Conservation (phyloP, 2,888 invertebrate species). For the Phyllotreta striolata region DNA sequence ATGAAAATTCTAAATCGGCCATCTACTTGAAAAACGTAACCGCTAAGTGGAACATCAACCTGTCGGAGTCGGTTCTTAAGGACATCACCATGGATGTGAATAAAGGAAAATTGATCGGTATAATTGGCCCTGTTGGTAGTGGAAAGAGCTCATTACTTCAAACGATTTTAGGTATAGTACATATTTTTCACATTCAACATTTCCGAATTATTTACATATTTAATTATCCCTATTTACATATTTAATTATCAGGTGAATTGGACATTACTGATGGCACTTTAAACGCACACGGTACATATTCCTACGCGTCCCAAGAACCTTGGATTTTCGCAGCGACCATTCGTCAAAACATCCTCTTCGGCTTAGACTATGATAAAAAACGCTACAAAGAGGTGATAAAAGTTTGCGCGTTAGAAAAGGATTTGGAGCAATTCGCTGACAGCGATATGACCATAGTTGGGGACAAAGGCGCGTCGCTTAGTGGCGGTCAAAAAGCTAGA, state of each 20-base stretch:
- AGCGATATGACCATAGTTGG: conserved; percentile 81
- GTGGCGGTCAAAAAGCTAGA: conserved; percentile 84
- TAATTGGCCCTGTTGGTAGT: conserved; percentile 67
- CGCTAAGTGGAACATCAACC: conserved; percentile 55
- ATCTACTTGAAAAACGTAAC: conserved; percentile 49
- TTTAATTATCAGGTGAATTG: conserved; percentile 66
- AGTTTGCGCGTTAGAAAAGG: conserved; percentile 75
- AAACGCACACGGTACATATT: conserved; percentile 69
- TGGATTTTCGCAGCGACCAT: conserved; percentile 83
- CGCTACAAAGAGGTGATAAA: conserved; percentile 67
- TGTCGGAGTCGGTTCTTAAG: conserved; percentile 52
- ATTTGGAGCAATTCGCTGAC: conserved; percentile 75
- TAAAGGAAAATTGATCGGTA: conserved; percentile 61
- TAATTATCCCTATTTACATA: background rate
- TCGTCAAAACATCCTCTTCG: conserved; percentile 86
- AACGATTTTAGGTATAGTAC: conserved; percentile 66
- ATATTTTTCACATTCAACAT: background rate
- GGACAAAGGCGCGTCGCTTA: conserved; percentile 77
- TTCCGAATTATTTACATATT: background rate
- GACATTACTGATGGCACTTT: conserved; percentile 68
- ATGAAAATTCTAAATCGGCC: conserved; percentile 2
- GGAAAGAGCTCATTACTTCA: conserved; percentile 76
- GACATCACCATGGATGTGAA: conserved; percentile 50
- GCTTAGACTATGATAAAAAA: conserved; percentile 68
- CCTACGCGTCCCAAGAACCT: conserved; percentile 85